A percentile compares a stretch with the other conserved stretches of the same genome.
These are phyloP conservation scores for Oscheius sp. DNA, from an alignment of 1,140 invertebrate genomes.

Conservation along the genomic window DNA sequence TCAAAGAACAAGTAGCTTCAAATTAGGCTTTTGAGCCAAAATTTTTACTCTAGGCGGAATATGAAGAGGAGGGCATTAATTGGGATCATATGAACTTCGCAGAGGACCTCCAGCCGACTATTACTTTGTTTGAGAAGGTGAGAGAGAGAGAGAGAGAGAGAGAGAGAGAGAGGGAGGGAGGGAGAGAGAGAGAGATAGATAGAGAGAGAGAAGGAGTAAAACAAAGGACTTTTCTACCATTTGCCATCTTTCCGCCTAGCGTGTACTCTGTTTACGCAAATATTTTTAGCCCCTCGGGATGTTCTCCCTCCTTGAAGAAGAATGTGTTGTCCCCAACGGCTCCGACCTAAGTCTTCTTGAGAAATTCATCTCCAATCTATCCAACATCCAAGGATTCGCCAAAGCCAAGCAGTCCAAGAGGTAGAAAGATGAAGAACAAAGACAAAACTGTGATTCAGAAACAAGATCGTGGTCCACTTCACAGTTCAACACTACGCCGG, in stretches of 20 bases:
- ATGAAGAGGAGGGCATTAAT: conserved; percentile 75
- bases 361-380: conserved; percentile 71
- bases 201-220: too few relatives aligned
- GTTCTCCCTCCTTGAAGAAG: conserved; percentile 98
- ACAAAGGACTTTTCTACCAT: too few relatives aligned
- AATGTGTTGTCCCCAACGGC: conserved; percentile 99
- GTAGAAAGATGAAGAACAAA: conserved; percentile 5
- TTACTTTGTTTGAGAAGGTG: conserved; percentile 99
- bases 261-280: neutral
- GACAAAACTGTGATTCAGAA: conserved; percentile 68
- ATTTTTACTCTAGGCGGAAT: conserved; percentile 70
- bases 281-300: conserved; percentile 92
- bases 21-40: neutral
- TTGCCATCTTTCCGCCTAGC: too few relatives aligned
- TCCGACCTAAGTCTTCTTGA: conserved; percentile 95
- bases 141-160: too few relatives aligned
- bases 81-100: conserved; percentile 98
- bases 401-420: conserved; percentile 56
- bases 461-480: conserved; percentile 95
- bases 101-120: conserved; percentile 94
- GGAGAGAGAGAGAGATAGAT: too few relatives aligned
- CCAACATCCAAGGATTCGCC: conserved; percentile 33
- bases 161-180: neutral
- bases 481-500: conserved; percentile 97
- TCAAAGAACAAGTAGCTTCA: conserved; percentile 80